Evolutionary conservation across 2,113 vertebrate genomes (phyloP).

Genomic region (Myotis yumanensis): DNA sequence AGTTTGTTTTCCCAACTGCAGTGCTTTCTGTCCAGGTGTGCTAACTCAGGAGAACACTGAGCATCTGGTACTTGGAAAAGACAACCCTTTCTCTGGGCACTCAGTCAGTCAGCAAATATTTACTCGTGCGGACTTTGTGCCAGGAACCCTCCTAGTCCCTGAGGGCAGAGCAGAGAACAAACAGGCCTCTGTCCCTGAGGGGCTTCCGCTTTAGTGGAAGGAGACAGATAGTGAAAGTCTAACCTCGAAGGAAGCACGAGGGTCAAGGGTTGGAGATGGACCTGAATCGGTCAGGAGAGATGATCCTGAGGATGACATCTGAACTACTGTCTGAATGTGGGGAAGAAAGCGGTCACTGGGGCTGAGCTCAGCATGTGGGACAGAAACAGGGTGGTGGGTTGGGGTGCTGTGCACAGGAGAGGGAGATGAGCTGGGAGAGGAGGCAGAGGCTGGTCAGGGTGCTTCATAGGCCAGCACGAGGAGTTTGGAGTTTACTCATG

Average conservation of each 20-base stretch:
- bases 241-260: neutral
- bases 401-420: neutral
- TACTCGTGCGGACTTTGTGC: neutral
- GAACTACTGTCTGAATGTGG: neutral
- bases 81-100: neutral
- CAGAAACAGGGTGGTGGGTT: neutral
- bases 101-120: neutral
- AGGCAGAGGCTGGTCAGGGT: neutral
- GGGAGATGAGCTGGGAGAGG: neutral
- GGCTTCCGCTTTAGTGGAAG: neutral
- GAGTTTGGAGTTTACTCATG: neutral
- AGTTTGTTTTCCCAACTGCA: slow-evolving; percentile 48
- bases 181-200: neutral
- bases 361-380: neutral
- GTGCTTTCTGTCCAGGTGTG: neutral
- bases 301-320: neutral
- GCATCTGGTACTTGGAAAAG: slow-evolving; percentile 3
- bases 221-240: neutral
- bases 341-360: neutral
- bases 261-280: neutral
- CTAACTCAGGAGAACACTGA: neutral
- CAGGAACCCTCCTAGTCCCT: neutral
- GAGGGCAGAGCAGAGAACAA: neutral
- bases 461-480: too few relatives aligned
- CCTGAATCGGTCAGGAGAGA: neutral